phyloP scores from a whole-genome alignment of 1,140 invertebrate genomes.

The Drosophila santomea region DNA sequence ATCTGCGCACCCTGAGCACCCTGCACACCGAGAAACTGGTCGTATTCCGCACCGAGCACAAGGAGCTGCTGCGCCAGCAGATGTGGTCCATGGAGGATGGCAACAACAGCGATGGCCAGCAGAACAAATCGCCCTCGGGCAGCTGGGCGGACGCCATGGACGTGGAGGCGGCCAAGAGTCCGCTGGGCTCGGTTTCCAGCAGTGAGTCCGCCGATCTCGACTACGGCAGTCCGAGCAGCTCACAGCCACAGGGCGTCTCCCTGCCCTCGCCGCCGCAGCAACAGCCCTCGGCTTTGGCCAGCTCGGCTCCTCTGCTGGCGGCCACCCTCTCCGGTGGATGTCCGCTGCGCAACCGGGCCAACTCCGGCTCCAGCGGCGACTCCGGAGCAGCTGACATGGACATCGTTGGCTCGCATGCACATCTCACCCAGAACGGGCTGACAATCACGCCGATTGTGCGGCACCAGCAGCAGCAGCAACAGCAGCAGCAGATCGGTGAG shows the following conservation, averaged over 20 bases:
- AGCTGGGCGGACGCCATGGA: slow-evolving; percentile 89
- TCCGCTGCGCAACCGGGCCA: slow-evolving; percentile 89
- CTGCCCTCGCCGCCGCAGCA: slow-evolving; percentile 83
- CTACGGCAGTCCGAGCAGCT: slow-evolving; percentile 86
- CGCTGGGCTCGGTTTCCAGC: slow-evolving; percentile 93
- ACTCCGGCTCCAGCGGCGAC: slow-evolving; percentile 92
- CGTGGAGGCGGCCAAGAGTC: slow-evolving; percentile 91
- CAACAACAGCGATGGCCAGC: slow-evolving; percentile 53
- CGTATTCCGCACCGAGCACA: slow-evolving; percentile 95
- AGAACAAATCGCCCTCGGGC: slow-evolving; percentile 86
- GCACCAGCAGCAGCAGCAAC: slow-evolving; percentile 71
- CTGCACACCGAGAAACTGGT: slow-evolving; percentile 98
- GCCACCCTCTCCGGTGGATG: slow-evolving; percentile 90
- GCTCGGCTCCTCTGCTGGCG: slow-evolving; percentile 89
- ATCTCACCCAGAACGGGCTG: slow-evolving; percentile 88
- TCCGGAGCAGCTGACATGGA: slow-evolving; percentile 90
- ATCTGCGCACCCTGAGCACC: slow-evolving; percentile 97
- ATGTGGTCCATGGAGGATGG: slow-evolving; percentile 89
- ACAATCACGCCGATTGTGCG: slow-evolving; percentile 88
- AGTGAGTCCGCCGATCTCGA: slow-evolving; percentile 88
- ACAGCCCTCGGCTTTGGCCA: slow-evolving; percentile 84
- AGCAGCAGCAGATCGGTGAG: slow-evolving; percentile 29
- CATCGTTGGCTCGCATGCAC: slow-evolving; percentile 88
- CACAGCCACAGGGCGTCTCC: slow-evolving; percentile 42
- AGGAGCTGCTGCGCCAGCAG: slow-evolving; percentile 90